phyloP scores from a whole-genome alignment of 2,888 invertebrate genomes.

The Papilio protenor region DNA sequence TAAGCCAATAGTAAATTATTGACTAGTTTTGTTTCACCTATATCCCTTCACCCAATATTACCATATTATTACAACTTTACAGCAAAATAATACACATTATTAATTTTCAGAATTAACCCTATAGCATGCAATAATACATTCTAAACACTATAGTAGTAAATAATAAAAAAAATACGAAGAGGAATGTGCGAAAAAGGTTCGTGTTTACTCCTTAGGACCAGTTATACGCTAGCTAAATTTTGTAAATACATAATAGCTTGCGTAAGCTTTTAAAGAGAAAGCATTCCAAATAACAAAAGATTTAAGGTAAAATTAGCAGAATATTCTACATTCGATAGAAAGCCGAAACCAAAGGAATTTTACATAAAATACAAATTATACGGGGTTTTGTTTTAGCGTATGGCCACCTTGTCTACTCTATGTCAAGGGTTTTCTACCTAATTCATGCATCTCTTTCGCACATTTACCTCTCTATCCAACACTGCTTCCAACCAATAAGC shows the following conservation, averaged over 20 bases:
- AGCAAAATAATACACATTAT: constrained; percentile 3
- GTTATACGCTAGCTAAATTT: constrained; percentile 31
- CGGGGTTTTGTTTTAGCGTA: background rate
- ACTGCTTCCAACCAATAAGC: constrained; percentile 85
- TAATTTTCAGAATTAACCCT: background rate
- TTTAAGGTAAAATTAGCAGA: background rate
- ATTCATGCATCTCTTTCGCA: constrained; percentile 79
- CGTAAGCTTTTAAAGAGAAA: constrained; percentile 31
- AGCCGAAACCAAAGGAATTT: constrained; percentile 37
- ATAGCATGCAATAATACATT: constrained; percentile 23
- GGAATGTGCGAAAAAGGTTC: constrained; percentile 81
- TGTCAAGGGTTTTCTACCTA: constrained; percentile 41
- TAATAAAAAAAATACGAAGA: constrained; percentile 55
- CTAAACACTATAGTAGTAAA: background rate
- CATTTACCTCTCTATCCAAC: constrained; percentile 86
- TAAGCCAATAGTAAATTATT: background rate
- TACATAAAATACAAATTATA: constrained; percentile 20
- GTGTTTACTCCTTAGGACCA: constrained; percentile 48
- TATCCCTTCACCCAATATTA: background rate
- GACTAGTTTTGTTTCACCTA: background rate
- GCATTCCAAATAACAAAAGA: constrained; percentile 8
- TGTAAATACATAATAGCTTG: constrained; percentile 15
- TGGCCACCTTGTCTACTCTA: constrained; percentile 10
- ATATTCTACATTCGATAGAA: constrained; percentile 7
- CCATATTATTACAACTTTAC: background rate